A percentile compares a stretch with the other conserved stretches of the same genome.
Evolutionary conservation across 2,797 vertebrate species (phyloP).

Genomic region (Smutsia gigantea): DNA sequence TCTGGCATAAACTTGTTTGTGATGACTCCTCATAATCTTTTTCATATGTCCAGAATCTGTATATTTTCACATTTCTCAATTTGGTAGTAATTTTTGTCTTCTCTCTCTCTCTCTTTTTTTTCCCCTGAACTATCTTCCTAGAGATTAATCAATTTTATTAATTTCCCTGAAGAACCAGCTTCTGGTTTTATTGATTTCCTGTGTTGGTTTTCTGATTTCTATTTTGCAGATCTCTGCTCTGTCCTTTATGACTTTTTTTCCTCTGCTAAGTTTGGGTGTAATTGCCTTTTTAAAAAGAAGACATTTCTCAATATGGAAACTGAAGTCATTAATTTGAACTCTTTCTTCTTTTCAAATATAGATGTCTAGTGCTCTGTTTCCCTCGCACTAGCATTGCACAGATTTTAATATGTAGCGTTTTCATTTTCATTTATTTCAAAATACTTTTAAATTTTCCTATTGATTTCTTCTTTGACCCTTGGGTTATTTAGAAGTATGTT

Average conservation of each 20-base stretch:
- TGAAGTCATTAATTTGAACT: background rate
- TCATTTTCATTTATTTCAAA: background rate
- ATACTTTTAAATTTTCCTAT: background rate
- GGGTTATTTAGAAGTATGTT: background rate
- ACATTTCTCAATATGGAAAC: background rate
- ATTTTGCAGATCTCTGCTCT: background rate
- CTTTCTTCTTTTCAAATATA: conserved; percentile 21
- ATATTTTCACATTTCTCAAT: background rate
- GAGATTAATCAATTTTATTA: background rate
- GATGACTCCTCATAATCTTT: background rate
- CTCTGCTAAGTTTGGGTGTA: background rate
- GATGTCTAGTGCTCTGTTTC: background rate
- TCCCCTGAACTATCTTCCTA: background rate
- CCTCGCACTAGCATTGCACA: background rate
- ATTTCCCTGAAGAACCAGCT: background rate
- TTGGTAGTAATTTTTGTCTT: background rate
- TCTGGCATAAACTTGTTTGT: background rate
- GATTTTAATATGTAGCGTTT: background rate
- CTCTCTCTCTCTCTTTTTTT: background rate
- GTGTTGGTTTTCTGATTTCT: background rate
- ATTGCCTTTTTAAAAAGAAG: background rate
- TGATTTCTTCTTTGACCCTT: background rate
- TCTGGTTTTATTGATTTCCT: background rate
- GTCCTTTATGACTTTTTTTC: background rate
- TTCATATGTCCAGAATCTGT: background rate